Percentiles rank a stretch among this genome's conserved stretches.
Conservation (phyloP, 2,797 vertebrate species). For the Phoxinus dragarum region DNA sequence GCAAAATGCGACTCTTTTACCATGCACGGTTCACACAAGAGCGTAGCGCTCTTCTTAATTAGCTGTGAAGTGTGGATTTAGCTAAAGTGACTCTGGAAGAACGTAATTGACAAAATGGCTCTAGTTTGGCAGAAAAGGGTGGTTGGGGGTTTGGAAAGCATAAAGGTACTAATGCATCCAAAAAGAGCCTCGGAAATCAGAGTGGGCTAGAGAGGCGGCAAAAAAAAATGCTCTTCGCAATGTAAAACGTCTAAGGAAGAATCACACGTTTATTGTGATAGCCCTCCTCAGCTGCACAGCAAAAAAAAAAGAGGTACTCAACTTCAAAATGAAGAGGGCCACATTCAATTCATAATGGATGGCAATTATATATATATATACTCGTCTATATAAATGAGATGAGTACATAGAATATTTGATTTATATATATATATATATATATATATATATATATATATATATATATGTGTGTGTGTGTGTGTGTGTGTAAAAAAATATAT, state of each 20-base stretch:
- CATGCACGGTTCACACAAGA: conserved; percentile 24
- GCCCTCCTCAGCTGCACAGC: neutral
- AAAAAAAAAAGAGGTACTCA: conserved; percentile 1
- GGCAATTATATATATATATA: neutral
- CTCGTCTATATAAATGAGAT: neutral
- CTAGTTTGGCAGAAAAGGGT: conserved; percentile 36
- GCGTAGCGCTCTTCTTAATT: conserved; percentile 46
- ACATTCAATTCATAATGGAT: neutral
- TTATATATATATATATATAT: neutral
- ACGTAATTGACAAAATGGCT: conserved; percentile 50
- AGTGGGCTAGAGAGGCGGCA: conserved; percentile 6
- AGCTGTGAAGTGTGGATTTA: conserved; percentile 58
- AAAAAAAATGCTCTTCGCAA: conserved; percentile 14
- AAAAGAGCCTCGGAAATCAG: conserved; percentile 19
- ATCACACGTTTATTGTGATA: conserved; percentile 10
- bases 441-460: neutral
- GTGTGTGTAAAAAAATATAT: too few species aligned
- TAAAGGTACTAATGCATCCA: conserved; percentile 47
- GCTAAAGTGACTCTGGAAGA: conserved; percentile 48
- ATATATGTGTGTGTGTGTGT: too few species aligned
- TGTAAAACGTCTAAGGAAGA: conserved; percentile 10
- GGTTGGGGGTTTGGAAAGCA: conserved; percentile 33
- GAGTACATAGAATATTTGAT: too few species aligned
- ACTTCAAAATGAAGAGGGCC: neutral
- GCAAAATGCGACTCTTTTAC: conserved; percentile 17